Conservation (phyloP, 2,888 invertebrate genomes). For the Synanthedon vespiformis region DNA sequence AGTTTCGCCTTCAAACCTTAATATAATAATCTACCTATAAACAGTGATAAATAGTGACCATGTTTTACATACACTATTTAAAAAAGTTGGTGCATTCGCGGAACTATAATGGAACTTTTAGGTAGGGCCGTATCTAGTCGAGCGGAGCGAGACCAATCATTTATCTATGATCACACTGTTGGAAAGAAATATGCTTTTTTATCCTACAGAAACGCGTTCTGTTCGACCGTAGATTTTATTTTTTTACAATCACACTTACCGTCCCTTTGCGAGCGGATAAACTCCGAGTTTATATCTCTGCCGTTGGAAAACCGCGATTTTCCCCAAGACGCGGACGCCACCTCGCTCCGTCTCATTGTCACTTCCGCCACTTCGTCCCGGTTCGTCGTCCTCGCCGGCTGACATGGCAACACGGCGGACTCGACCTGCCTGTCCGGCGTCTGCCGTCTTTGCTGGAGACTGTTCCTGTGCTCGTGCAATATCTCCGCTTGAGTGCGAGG, state of each 20-base stretch:
- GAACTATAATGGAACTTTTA: no score
- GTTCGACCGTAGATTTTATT: no score
- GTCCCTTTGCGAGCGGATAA: slow-evolving; percentile 50
- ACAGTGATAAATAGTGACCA: no score
- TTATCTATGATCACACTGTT: no score
- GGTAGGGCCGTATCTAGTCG: no score
- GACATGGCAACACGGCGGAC: slow-evolving; percentile 49
- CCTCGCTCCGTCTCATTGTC: slow-evolving; percentile 30
- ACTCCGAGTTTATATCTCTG: slow-evolving; percentile 50
- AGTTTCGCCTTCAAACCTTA: no score
- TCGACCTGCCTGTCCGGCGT: slow-evolving; percentile 18
- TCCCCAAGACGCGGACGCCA: slow-evolving; percentile 36
- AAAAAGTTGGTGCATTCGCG: no score
- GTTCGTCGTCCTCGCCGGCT: slow-evolving; percentile 43
- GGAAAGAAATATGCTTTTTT: no score
- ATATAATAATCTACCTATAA: no score
- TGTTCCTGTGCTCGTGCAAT: slow-evolving; percentile 38
- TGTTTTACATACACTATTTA: no score
- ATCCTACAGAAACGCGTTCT: no score
- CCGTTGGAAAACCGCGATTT: slow-evolving; percentile 55
- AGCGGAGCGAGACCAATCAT: no score
- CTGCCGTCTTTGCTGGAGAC: slow-evolving; percentile 3
- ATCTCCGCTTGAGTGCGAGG: slow-evolving; percentile 58
- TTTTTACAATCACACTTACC: slow-evolving; percentile 18
- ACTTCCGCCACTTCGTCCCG: slow-evolving; percentile 40